A percentile compares a stretch with the other conserved stretches of the same genome.
Evolutionary conservation across 2,797 vertebrate species (phyloP).

Genomic region (Lutjanus campechanus): DNA sequence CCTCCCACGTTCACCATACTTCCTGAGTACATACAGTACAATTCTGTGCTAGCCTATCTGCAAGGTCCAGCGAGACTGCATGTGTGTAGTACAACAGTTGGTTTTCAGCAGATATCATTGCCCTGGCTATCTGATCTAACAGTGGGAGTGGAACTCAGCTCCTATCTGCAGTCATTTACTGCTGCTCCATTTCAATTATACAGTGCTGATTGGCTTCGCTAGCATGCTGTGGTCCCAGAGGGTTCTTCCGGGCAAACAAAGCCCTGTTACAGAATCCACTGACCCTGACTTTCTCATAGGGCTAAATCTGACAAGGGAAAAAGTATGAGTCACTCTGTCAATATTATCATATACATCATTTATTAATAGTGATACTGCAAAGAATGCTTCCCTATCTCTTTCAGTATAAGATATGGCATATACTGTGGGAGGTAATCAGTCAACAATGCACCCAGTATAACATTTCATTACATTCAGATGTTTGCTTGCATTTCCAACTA

Average conservation of each 20-base stretch:
- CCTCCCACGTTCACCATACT: conserved; percentile 67
- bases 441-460: conserved; percentile 3
- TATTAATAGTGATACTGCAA: conserved; percentile 19
- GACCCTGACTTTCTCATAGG: conserved; percentile 33
- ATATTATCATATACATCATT: conserved; percentile 18
- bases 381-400: conserved; percentile 9
- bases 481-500: conserved; percentile 30
- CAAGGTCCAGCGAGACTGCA: conserved; percentile 40
- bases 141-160: conserved; percentile 49
- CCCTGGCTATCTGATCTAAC: conserved; percentile 66
- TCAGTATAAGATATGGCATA: conserved; percentile 1
- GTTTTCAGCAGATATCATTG: conserved; percentile 64
- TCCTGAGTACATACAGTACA: conserved; percentile 64
- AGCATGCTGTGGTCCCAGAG: conserved; percentile 53
- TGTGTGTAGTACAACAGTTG: conserved; percentile 50
- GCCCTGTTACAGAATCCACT: conserved; percentile 21
- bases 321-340: conserved; percentile 23
- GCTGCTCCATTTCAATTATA: conserved; percentile 72
- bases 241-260: conserved; percentile 59
- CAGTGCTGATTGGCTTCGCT: conserved; percentile 60
- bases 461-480: conserved; percentile 9
- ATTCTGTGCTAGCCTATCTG: conserved; percentile 46
- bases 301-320: conserved; percentile 23
- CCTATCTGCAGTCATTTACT: conserved; percentile 71
- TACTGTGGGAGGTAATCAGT: conserved; percentile 12